These are phyloP conservation scores for Acanthoscelides obtectus DNA, from an alignment of 2,888 invertebrate species.

Conservation along the genomic window DNA sequence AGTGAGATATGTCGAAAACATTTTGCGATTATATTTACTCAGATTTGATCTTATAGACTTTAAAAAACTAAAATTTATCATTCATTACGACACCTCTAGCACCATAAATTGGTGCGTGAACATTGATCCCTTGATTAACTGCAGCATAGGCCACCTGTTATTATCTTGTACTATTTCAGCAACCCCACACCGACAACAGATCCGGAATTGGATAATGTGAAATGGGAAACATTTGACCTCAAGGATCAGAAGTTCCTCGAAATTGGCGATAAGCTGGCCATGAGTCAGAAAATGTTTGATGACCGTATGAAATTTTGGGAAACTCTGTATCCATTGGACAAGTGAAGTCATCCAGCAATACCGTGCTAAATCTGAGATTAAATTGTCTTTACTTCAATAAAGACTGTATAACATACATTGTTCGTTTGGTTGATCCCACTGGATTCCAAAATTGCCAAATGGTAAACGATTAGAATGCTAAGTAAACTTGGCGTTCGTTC, in stretches of 20 bases:
- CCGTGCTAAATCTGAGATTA: background rate
- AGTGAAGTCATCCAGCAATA: background rate
- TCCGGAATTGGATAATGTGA: conserved; percentile 38
- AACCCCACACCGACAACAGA: conserved; percentile 46
- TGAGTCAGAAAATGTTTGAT: conserved; percentile 41
- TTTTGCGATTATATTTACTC: no score
- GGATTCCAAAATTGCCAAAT: no score
- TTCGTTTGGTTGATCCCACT: no score
- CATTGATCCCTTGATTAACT: no score
- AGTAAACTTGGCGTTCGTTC: no score
- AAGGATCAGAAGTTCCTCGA: conserved; percentile 45
- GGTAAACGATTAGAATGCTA: no score
- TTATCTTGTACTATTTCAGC: conserved; percentile 46
- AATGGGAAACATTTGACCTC: conserved; percentile 43
- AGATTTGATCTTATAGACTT: no score
- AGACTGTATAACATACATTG: background rate
- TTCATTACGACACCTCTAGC: no score
- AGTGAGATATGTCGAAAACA: no score
- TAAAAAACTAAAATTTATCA: no score
- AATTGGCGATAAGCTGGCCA: conserved; percentile 40
- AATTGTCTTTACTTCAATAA: background rate
- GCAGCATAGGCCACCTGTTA: no score
- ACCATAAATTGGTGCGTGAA: no score
- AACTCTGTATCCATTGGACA: conserved; percentile 38
- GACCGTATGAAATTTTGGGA: conserved; percentile 47